These are phyloP conservation scores for Mythimna impura DNA, from an alignment of 2,888 invertebrate species.

Conservation along the genomic window DNA sequence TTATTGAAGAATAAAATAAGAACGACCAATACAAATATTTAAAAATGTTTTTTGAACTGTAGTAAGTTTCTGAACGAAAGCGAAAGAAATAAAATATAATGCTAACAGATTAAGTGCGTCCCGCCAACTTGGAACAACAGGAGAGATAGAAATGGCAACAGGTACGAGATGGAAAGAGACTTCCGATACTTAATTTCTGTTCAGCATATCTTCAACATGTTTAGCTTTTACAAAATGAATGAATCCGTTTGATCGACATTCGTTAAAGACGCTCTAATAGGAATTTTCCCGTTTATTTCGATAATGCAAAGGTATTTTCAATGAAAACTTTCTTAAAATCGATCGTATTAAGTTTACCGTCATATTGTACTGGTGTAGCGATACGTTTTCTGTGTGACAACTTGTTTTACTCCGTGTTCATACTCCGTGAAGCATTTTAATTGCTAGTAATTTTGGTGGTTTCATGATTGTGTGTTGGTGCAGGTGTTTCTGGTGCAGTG, in stretches of 20 bases:
- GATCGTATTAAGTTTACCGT: conserved; percentile 33
- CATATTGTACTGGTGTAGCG: conserved; percentile 35
- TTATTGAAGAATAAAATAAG: neutral
- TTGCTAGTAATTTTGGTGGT: conserved; percentile 81
- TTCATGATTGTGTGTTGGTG: conserved; percentile 76
- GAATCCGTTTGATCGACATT: conserved; percentile 80
- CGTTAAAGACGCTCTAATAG: conserved; percentile 80
- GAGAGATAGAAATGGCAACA: conserved; percentile 44
- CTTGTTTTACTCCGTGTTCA: conserved; percentile 71
- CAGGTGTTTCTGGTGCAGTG: conserved; percentile 74
- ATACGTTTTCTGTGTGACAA: conserved; percentile 64
- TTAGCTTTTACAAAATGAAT: conserved; percentile 75
- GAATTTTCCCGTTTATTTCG: conserved; percentile 75
- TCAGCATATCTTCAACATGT: conserved; percentile 55
- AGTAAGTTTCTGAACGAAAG: conserved; percentile 72
- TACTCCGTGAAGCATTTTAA: conserved; percentile 85
- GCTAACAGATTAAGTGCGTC: conserved; percentile 58
- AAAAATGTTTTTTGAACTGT: conserved; percentile 1
- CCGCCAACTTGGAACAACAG: conserved; percentile 6
- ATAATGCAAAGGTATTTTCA: conserved; percentile 80
- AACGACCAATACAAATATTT: neutral
- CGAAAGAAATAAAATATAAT: conserved; percentile 62
- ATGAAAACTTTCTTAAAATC: conserved; percentile 50
- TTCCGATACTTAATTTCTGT: conserved; percentile 54
- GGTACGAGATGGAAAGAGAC: conserved; percentile 51